These are phyloP conservation scores for Cristatella mucedo DNA, from an alignment of 2,888 invertebrate species.

Conservation along the genomic window DNA sequence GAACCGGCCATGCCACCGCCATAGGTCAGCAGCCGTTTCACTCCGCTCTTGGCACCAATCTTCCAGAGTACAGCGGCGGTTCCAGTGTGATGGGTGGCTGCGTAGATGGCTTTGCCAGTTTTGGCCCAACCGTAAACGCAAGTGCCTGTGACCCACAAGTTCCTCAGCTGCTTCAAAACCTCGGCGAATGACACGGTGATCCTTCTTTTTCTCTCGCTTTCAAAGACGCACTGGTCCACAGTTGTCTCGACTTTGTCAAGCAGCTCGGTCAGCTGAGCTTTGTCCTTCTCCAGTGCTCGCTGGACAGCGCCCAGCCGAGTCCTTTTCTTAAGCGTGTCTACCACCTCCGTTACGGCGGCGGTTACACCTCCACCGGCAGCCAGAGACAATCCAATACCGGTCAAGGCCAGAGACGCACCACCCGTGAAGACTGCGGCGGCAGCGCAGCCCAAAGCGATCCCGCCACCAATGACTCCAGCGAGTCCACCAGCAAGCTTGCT, in stretches of 20 bases:
- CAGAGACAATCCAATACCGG: conserved; percentile 3
- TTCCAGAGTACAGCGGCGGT: background rate
- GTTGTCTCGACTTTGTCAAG: conserved; percentile 5
- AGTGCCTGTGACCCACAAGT: background rate
- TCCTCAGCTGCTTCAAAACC: background rate
- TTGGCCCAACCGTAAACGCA: conserved; percentile 5
- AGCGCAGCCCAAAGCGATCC: background rate
- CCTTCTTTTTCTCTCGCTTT: background rate
- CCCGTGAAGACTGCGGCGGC: conserved; percentile 6
- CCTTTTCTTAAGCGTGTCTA: conserved; percentile 6
- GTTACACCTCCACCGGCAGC: conserved; percentile 8
- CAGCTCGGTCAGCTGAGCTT: conserved; percentile 2
- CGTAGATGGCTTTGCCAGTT: conserved; percentile 4
- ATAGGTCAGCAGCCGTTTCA: conserved; percentile 2
- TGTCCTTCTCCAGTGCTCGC: conserved; percentile 5
- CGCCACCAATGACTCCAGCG: conserved; percentile 7
- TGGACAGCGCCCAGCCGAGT: conserved; percentile 3
- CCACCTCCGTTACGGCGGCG: conserved; percentile 2
- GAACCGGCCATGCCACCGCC: conserved; percentile 6
- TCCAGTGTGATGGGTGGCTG: conserved; percentile 3
- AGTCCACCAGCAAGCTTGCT: conserved; percentile 2
- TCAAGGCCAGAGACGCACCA: background rate
- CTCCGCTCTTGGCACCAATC: conserved; percentile 4
- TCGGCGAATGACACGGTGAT: background rate
- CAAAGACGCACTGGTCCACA: conserved; percentile 3